Base-by-base conservation (phyloP, 2,888 invertebrate species). In the Hoplodrina blanda region DNA sequence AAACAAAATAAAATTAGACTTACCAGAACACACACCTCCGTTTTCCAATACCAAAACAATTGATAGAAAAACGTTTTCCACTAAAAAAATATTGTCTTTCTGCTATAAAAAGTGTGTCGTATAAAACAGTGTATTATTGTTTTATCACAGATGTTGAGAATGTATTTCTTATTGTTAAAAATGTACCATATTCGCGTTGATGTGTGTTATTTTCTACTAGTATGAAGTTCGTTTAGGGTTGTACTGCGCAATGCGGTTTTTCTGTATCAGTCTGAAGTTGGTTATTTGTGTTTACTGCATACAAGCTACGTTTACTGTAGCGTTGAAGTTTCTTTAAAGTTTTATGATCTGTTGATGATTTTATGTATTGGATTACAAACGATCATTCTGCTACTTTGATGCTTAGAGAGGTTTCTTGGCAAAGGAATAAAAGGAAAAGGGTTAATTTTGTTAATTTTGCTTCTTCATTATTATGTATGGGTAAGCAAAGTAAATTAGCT, bases 201-300 rank as follows among this genome's bases (percentile, higher is more conserved):
- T 81, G 78, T 83, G 78, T 88, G 82, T 87, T 86, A 78, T 84
- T 80, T 84, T 86, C 76, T 80, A 90, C 85, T 87, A 82, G 53
- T 62, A 69, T 90, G 92, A 94, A 91, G 87, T 88, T 87, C 73
- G 88, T 59, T 50, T 61, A 49, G 62, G 11, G 5, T 59, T 55
- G 74, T 65, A 70, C 89, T 93, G 93, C 93, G 93, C 93, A 93
- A 86, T 93, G 93, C 93, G 92, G 89, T 46, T 71, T 82, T 85
- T 73, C 78, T 73, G 86, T 89, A 88, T 30, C 85, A 86, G 60
- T n/a, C 73, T 88, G 93, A 93, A 90, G 90, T 89, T 90, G 50
- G 81, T 73, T 67, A 15, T 37, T 37, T 72, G 71, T 80, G 82
- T 85, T 83, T 87, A 85, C 86, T 85, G 87, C 83, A 83, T 84